Conservation (phyloP, 2,113 vertebrate genomes). For the Trematomus loennbergii region DNA sequence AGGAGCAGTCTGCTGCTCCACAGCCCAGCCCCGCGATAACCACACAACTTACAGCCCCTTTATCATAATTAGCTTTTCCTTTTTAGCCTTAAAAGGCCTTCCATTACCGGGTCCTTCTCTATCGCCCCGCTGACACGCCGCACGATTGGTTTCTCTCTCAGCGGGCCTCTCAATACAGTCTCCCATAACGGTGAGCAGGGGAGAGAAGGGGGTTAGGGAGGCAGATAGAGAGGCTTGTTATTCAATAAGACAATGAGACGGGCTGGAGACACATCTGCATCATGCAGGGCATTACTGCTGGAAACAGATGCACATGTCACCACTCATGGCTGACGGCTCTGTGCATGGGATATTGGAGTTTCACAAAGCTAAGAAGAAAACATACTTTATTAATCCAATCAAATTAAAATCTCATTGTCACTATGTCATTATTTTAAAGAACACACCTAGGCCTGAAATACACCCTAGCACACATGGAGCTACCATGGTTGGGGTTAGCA, state of each 20-base stretch:
- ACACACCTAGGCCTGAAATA: too few relatives aligned
- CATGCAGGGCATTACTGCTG: not conserved
- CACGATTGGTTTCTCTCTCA: conserved; percentile 78
- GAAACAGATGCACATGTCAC: not conserved
- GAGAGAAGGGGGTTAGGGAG: conserved; percentile 28
- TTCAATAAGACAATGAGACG: conserved; percentile 24
- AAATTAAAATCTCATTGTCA: too few relatives aligned
- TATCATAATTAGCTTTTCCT: conserved; percentile 89
- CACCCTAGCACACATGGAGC: too few relatives aligned
- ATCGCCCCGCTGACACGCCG: conserved; percentile 77
- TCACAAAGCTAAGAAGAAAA: not conserved
- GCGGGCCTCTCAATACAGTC: conserved; percentile 62
- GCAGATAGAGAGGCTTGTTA: conserved; percentile 52
- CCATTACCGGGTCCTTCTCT: conserved; percentile 83
- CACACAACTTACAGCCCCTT: conserved; percentile 86
- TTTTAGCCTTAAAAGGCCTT: conserved; percentile 86
- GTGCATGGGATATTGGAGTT: not conserved
- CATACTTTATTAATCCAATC: too few relatives aligned
- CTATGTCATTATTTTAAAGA: too few relatives aligned
- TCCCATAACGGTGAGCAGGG: conserved; percentile 22
- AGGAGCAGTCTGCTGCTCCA: conserved; percentile 84
- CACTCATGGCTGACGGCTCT: not conserved
- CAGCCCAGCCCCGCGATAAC: conserved; percentile 84
- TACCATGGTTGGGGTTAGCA: too few relatives aligned
- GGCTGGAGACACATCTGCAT: conserved; percentile 1